Base-by-base conservation (phyloP, 2,888 invertebrate species). In the Scotopteryx bipunctaria region DNA sequence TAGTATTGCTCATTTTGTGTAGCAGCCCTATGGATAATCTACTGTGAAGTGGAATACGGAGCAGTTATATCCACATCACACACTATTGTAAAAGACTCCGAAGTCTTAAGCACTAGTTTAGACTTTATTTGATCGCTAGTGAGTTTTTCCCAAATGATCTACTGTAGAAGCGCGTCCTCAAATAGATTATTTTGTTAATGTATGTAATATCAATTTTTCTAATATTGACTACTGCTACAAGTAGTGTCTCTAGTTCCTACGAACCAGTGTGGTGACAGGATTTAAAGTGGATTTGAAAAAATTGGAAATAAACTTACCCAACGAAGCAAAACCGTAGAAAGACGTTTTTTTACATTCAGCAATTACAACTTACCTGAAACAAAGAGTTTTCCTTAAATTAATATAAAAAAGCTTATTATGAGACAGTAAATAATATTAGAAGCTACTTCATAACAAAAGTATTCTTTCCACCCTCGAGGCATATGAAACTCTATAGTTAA, bases 51-150 rank as follows among this genome's bases (percentile, higher is more conserved):
- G 31, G 13, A 31, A 29, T 19, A 19, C 29, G n/a, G 25, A 25
- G 31, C 31, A 31, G 17, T 15, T 19, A 19, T 41, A 41, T 29
- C 17, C 41, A 41, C 29, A 8, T 41, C 41, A 41, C 41, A 31
- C 17, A 40, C 17, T 15, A 15, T 17, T 31, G 19, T 19, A 31
- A 19, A 19, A 29, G 29, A 31, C 31, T 31, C 17, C 17, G 21
- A 16, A 17, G 4, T 4, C 13, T 8, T n/a, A 13, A 29, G 29
- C 29, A 19, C 31, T 11, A 40, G 31, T 31, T 32, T 27, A 9
- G 8, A 27, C 5, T 11, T 27, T 27, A 27, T 11, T 9, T 8
- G 4, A 9, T 2, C 4, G 11, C 11, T 9, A 1, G 9, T 1
- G 25, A 2, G 25, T 25, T 25, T 3, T n/a, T 6, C n/a, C n/a